Evolutionary conservation across 2,888 invertebrate species (phyloP), one percentile per base, ranked within the genome.

Genomic region (Odontocerum albicorne): DNA sequence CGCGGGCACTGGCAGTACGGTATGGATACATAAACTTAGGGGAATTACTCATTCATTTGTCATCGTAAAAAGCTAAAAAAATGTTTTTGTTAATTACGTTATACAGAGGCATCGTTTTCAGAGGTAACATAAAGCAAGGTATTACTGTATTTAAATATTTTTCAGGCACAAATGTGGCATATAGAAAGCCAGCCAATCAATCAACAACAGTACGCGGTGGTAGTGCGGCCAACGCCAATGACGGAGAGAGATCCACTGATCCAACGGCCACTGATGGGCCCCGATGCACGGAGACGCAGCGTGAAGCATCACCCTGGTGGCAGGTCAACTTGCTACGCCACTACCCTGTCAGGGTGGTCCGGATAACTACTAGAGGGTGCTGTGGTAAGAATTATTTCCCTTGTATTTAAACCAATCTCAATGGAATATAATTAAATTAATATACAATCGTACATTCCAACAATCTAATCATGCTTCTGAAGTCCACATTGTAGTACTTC

Each of bases 301-400:
- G 88, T 57, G 94, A 95, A 67, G 87, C 89, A 0, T 92, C 92
- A 16, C 94, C 94, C 0, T 95, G 93, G 92, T 95, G 94, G 94
- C 87, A 88, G 64, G 93, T 94, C 6, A 92, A 95, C 70, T 76
- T 95, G 39, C 77, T 95, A 32, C 77, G 87, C 53, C 86, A 92
- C 20, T 93, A 93, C 70, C 84, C 91, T 1, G 86, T 95, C 47
- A 86, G 89, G 68, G 91, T 91, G 32, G 90, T 95, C 33, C 76
- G 92, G 59, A 88, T 95, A 44, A 91, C 93, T 7, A 93, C 93
- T 0, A 81, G 89, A 67, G 88, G 88, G 22, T 88, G 90, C 64
- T 90, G 89, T 65, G 86, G 86, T 86, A 68, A 77, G 77, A 65
- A 31, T 43, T 13, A 15, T 19, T 16, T 22, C 27, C 19, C 15